These are phyloP conservation scores for Glaucidium brasilianum DNA, from an alignment of 2,113 vertebrate species.

Conservation along the genomic window DNA sequence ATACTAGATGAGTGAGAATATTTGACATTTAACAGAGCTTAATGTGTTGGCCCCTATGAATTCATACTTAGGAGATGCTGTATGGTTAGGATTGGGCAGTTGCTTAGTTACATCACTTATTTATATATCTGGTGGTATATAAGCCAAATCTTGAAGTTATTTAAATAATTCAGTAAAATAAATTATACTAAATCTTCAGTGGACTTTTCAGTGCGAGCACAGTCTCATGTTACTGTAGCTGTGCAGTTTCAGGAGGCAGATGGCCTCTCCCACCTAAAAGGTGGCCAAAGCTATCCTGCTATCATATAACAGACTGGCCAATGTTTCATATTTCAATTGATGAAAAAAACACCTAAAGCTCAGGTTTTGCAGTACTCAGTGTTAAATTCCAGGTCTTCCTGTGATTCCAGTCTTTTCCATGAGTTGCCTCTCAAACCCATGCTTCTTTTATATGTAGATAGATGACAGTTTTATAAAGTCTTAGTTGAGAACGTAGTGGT, in stretches of 20 bases:
- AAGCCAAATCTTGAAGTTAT: background rate
- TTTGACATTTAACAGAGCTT: background rate
- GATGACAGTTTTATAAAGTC: background rate
- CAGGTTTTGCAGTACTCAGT: background rate
- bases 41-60: background rate
- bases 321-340: background rate
- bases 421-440: background rate
- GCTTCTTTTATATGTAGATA: background rate
- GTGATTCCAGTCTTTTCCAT: background rate
- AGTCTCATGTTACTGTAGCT: background rate
- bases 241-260: background rate
- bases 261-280: background rate
- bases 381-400: background rate
- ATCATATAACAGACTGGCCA: background rate
- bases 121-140: background rate
- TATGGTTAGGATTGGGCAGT: background rate
- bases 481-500: background rate
- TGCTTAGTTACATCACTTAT: background rate
- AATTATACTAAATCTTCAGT: background rate
- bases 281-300: background rate
- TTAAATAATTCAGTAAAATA: background rate
- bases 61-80: background rate
- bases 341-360: background rate
- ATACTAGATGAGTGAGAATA: background rate
- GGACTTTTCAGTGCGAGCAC: background rate